phyloP scores from a whole-genome alignment of 1,140 invertebrate genomes.

The Achroia grisella region DNA sequence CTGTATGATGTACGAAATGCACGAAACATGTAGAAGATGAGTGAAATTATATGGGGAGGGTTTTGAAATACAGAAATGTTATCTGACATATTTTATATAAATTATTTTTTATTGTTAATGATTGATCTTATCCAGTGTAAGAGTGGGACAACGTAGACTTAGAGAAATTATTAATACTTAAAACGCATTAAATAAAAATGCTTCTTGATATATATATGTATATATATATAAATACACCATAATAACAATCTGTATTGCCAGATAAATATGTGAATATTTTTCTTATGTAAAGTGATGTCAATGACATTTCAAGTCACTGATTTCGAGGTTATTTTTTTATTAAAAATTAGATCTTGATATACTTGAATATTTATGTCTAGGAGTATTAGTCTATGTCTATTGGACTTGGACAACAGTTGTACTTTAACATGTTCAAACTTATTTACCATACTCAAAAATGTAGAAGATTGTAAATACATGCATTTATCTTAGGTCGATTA shows the following conservation, averaged over 20 bases:
- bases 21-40: conserved; percentile 75
- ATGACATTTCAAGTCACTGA: conserved; percentile 65
- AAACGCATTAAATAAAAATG: conserved; percentile 35
- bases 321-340: conserved; percentile 64
- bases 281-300: conserved; percentile 65
- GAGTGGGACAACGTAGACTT: conserved; percentile 65
- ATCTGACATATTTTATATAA: conserved; percentile 64
- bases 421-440: conserved; percentile 42
- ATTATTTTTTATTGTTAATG: conserved; percentile 66
- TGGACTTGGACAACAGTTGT: conserved; percentile 41
- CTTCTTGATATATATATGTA: conserved; percentile 61
- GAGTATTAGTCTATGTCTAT: conserved; percentile 46
- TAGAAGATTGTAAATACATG: conserved; percentile 60
- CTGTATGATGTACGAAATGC: conserved; percentile 76
- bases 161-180: conserved; percentile 34
- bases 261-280: conserved; percentile 73
- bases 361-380: conserved; percentile 60
- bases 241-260: conserved; percentile 71
- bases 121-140: conserved; percentile 64
- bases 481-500: conserved; percentile 64
- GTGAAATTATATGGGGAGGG: conserved; percentile 49
- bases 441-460: conserved; percentile 44
- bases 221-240: too few species aligned
- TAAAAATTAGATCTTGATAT: conserved; percentile 61
- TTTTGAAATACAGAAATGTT: conserved; percentile 41